phyloP scores from a whole-genome alignment of 1,140 invertebrate species.

The Helicoverpa zea region DNA sequence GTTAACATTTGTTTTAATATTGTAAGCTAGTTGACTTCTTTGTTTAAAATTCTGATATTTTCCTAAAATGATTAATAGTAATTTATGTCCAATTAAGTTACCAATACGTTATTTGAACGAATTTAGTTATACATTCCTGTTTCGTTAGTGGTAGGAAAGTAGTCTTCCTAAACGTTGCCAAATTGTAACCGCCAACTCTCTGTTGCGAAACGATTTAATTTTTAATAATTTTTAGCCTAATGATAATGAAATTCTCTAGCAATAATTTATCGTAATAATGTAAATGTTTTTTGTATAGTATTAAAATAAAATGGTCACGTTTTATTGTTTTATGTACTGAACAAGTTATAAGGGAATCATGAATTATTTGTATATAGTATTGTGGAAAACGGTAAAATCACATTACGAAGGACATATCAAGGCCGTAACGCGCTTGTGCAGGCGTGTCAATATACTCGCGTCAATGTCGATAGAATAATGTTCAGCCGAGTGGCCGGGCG shows the following conservation, averaged over 20 bases:
- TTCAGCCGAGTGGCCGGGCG: neutral
- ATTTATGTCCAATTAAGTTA: slow-evolving; percentile 83
- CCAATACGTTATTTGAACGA: slow-evolving; percentile 84
- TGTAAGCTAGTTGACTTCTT: slow-evolving; percentile 77
- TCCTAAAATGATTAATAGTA: slow-evolving; percentile 65
- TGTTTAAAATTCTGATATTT: slow-evolving; percentile 73
- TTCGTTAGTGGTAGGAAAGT: slow-evolving; percentile 85
- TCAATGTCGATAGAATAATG: neutral
- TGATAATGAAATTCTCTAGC: slow-evolving; percentile 85
- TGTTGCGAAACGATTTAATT: slow-evolving; percentile 82
- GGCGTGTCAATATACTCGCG: slow-evolving; percentile 53
- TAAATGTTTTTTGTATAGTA: slow-evolving; percentile 86
- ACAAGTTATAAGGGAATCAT: slow-evolving; percentile 63
- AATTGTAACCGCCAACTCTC: slow-evolving; percentile 83
- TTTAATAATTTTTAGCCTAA: slow-evolving; percentile 80
- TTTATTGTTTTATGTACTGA: slow-evolving; percentile 74
- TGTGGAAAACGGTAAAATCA: slow-evolving; percentile 60
- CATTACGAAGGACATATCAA: slow-evolving; percentile 65
- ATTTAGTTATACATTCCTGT: slow-evolving; percentile 86
- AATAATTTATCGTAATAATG: slow-evolving; percentile 84
- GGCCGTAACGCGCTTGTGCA: slow-evolving; percentile 53
- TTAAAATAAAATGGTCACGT: slow-evolving; percentile 73
- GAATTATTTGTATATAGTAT: slow-evolving; percentile 68
- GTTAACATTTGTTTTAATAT: slow-evolving; percentile 81
- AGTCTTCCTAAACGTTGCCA: slow-evolving; percentile 86